Base-by-base conservation (phyloP, 2,113 vertebrate genomes). In the Scomber scombrus region DNA sequence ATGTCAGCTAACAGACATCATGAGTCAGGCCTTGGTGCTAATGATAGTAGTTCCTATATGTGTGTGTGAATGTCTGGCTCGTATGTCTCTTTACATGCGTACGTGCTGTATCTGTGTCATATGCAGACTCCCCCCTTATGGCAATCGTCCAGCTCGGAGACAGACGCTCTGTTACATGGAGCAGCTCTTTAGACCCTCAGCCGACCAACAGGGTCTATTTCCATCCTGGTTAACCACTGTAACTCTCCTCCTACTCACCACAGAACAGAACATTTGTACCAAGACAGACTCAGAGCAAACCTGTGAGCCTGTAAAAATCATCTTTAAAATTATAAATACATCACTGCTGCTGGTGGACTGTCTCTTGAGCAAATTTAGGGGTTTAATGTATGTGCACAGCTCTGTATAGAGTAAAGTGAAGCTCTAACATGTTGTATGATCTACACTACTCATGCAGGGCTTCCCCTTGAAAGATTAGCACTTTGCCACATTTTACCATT, bases 181-280 rank as follows among this genome's bases (percentile, higher is more conserved):
- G 55, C 49, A 13, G 61, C 47, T 80, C 65, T 55, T 34, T 4
- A n/a, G 18, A 18, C 45, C 3, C 46, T 67, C 63, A 3, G 64
- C 46, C 54, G 52, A 56, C 72, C 62, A 31, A 16, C 5, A 16
- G 7, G 19, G 29, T 43, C 67, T 77, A 66, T 82, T 77, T 66
- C 16, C 43, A 56, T 67, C 51, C 23, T 54, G 77, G 77, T 66
- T 50, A 58, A 73, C 77, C 66, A 16, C 16, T 1, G 8, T 3
- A 14, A n/a, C 40, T 2, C 56, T 3, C 47, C 43, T 10, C 29
- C 54, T 12, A 0, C 23, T 61, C 34, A 43, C 29, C 1, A 5
- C 75, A 58, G 50, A 52, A 12, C 29, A 50, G 46, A 34, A 7
- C 29, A 4, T 46, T 46, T 63, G 63, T 66, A n/a, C 40, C 19